These are phyloP conservation scores for Actinia tenebrosa DNA, from an alignment of 64 coral and sea anemone species.

Conservation along the genomic window DNA sequence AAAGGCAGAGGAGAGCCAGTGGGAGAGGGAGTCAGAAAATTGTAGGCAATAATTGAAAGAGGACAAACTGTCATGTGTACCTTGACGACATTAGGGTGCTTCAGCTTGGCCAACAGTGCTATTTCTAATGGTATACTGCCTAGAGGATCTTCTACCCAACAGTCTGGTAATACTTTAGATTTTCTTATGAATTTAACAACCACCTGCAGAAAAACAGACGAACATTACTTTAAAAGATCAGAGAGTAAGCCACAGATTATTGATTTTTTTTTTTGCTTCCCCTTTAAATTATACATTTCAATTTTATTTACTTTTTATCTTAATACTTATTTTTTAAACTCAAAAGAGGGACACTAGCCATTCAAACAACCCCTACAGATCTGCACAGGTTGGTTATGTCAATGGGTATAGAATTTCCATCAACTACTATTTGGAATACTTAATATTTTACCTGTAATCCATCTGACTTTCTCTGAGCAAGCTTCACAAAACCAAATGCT, in stretches of 20 bases:
- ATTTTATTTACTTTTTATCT: too few species aligned
- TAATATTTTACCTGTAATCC: constrained; percentile 48
- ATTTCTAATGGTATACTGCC: constrained; percentile 88
- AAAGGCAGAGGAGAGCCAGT: too few species aligned
- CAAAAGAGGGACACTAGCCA: too few species aligned
- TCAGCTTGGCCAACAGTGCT: constrained; percentile 76
- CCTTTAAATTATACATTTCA: too few species aligned
- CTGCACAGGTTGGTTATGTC: too few species aligned
- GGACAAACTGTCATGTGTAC: neutral
- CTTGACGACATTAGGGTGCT: constrained; percentile 92
- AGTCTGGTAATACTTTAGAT: constrained; percentile 81
- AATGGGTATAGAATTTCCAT: too few species aligned
- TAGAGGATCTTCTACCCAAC: constrained; percentile 81
- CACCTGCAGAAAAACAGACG: constrained; percentile 39
- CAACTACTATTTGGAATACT: too few species aligned
- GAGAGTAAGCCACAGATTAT: too few species aligned
- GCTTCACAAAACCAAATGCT: constrained; percentile 95
- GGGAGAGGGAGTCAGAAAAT: too few species aligned
- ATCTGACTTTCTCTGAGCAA: constrained; percentile 73
- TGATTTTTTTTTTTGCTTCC: too few species aligned
- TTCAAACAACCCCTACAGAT: too few species aligned
- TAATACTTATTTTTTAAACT: neutral
- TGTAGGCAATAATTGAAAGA: too few species aligned
- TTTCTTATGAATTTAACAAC: constrained; percentile 97
- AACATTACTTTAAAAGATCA: neutral